A percentile compares a stretch with the other conserved stretches of the same genome.
Conservation (phyloP, 1,140 invertebrate genomes). For the Chironomus striatipennis region DNA sequence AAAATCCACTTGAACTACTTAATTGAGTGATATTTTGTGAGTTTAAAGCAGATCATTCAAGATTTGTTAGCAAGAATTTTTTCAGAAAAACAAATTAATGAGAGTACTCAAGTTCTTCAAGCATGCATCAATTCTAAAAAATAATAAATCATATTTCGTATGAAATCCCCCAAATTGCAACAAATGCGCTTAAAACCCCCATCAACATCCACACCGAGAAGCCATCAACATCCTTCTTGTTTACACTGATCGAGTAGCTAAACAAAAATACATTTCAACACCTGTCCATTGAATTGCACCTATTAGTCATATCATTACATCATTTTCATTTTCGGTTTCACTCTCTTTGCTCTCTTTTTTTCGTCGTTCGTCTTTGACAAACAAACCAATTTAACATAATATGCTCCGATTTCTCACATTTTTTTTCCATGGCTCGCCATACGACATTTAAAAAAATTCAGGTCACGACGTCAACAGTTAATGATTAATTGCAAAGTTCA, state of each 20-base stretch:
- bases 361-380: not conserved
- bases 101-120: too few relatives aligned
- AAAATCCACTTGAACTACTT: too few relatives aligned
- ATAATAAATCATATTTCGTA: too few relatives aligned
- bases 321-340: not conserved
- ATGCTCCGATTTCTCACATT: not conserved
- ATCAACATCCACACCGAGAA: too few relatives aligned
- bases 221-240: not conserved
- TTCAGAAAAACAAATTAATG: too few relatives aligned
- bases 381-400: not conserved
- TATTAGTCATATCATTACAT: not conserved
- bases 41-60: too few relatives aligned
- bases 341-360: not conserved
- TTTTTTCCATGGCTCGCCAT: not conserved
- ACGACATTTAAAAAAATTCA: not conserved
- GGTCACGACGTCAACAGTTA: not conserved
- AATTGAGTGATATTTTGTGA: too few relatives aligned
- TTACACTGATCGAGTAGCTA: not conserved
- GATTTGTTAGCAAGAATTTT: too few relatives aligned
- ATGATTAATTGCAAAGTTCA: constrained; percentile 2
- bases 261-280: not conserved
- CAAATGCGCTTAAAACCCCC: too few relatives aligned
- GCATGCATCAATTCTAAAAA: too few relatives aligned
- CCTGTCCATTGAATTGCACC: not conserved
- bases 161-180: too few relatives aligned